Base-by-base conservation (phyloP, 2,888 invertebrate species). In the Gibbula magus region DNA sequence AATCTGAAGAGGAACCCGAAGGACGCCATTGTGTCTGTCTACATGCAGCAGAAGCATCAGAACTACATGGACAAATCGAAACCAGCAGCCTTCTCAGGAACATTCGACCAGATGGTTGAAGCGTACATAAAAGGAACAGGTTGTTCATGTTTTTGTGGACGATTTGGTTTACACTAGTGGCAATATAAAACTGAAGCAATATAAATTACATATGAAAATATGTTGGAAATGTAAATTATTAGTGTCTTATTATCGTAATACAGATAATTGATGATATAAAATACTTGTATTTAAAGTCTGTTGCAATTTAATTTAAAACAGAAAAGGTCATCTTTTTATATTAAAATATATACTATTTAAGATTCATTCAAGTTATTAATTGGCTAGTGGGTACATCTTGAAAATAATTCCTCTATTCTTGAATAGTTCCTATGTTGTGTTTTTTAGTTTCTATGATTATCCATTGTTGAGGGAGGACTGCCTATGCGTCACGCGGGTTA, bases 1-100 rank as follows among this genome's bases (percentile, higher is more conserved):
- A 25, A 74, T 25, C 10, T 74, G 7, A 51, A 74, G 13, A 51
- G 74, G 22, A 74, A 74, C 51, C 74, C 74, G 13, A 74, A 74
- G 18, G 39, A 39, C 39, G 74, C 51, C 61, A 61, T 61, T 61
- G 61, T 61, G 25, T 61, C 61, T 29, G 25, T 61, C 8, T 61
- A 61, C 25, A 29, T 61, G 18, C 61, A 61, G 10, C 61, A 61
- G 61, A 61, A 16, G 16, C 25, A 61, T 18, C 61, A 61, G 29
- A 61, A 61, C 61, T 61, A 29, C 29, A 22, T 22, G 56, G 22
- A 61, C 61, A 61, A 22, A 13, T 61, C 61, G 13, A 61, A 61
- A 25, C 61, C 61, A 25, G 22, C 20, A 8, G 61, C 61, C 13
- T 61, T 61, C 61, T 29, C 29, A 0, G 61, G 61, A 5, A 61